These are phyloP conservation scores for Chionodraco myersi DNA, from an alignment of 2,113 vertebrate genomes.

Conservation along the genomic window DNA sequence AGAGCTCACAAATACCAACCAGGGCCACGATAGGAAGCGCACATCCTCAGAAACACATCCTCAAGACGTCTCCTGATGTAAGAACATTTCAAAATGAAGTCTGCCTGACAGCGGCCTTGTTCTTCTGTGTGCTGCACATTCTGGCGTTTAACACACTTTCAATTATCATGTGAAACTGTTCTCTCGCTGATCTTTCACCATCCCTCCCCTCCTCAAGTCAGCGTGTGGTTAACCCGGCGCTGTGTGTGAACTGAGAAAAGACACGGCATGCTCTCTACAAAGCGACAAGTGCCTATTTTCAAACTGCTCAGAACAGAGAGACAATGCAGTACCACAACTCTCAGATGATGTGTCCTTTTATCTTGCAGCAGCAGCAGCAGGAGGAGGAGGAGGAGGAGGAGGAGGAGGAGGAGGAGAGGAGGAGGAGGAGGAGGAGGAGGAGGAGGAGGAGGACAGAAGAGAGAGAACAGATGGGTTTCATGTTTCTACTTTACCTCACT, in stretches of 20 bases:
- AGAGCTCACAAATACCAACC: slow-evolving; percentile 27
- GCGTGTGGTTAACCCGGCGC: slow-evolving; percentile 65
- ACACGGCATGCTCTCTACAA: slow-evolving; percentile 8
- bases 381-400: too few species aligned
- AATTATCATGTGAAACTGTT: slow-evolving; percentile 30
- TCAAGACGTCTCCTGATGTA: background rate
- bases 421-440: too few species aligned
- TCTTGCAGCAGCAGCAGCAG: too few species aligned
- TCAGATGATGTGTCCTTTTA: background rate
- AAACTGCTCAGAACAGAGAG: background rate
- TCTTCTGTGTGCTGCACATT: slow-evolving; percentile 9
- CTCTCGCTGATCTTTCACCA: background rate
- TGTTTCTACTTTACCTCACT: background rate
- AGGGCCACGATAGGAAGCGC: slow-evolving; percentile 51
- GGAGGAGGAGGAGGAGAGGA: too few species aligned
- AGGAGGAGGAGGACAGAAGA: background rate
- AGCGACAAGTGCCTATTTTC: background rate
- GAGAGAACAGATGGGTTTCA: background rate
- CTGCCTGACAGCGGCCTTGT: background rate
- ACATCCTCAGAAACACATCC: background rate
- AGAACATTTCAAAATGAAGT: slow-evolving; percentile 6
- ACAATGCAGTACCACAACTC: background rate
- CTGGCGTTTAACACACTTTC: slow-evolving; percentile 38
- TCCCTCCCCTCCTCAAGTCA: background rate
- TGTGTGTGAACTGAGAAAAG: slow-evolving; percentile 8